phyloP scores from a whole-genome alignment of 2,113 vertebrate genomes.

The Caracal caracal region DNA sequence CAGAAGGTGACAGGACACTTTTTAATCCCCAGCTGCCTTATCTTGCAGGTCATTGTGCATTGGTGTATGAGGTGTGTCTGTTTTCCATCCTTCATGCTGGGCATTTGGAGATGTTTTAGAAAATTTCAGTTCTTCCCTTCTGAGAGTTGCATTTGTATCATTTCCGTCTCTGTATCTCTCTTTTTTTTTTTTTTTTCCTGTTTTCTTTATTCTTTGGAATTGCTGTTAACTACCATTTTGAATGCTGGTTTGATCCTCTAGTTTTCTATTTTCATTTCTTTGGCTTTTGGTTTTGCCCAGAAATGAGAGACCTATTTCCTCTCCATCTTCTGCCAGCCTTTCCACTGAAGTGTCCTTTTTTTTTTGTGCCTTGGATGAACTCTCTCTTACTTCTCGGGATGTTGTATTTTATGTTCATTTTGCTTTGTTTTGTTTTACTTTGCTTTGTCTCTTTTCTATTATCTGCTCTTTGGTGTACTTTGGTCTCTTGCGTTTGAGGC shows the following conservation, averaged over 20 bases:
- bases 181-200: rapidly evolving
- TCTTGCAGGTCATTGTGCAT: background rate
- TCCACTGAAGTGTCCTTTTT: background rate
- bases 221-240: background rate
- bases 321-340: background rate
- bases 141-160: background rate
- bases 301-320: background rate
- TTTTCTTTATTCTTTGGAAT: background rate
- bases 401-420: background rate
- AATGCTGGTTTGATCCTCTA: background rate
- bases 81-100: background rate
- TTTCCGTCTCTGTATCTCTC: background rate
- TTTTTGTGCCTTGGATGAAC: background rate
- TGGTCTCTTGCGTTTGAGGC: background rate
- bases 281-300: background rate
- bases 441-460: background rate
- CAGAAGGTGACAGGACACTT: background rate
- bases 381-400: background rate
- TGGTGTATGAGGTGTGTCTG: rapidly evolving
- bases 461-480: background rate
- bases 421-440: background rate
- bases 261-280: background rate
- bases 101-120: background rate
- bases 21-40: background rate
- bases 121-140: background rate